phyloP scores from a whole-genome alignment of 92 coral and sea anemone species.

The Phymanthus crucifer region DNA sequence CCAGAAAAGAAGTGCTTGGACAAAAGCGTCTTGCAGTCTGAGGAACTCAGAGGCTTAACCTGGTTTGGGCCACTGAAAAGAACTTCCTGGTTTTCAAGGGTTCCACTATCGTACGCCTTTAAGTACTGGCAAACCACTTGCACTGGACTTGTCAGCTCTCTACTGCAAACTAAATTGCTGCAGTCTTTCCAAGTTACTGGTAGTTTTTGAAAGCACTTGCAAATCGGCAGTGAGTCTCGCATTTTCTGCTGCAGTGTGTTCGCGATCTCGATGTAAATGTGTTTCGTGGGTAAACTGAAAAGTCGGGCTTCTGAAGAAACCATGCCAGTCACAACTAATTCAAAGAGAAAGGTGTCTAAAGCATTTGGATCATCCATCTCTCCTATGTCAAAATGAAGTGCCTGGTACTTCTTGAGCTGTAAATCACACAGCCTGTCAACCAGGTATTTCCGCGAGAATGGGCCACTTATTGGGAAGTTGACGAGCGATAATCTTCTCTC shows the following conservation, averaged over 20 bases:
- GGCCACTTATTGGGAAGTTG: conserved; percentile 91
- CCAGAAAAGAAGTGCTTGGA: conserved; percentile 66
- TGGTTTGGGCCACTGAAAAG: conserved; percentile 52
- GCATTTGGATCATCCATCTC: conserved; percentile 78
- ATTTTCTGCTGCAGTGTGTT: conserved; percentile 85
- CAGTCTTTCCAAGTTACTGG: conserved; percentile 58
- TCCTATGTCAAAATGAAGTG: conserved; percentile 85
- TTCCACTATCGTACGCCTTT: conserved; percentile 62
- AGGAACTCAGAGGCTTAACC: conserved; percentile 48
- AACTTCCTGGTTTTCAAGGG: conserved; percentile 67
- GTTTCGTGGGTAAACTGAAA: conserved; percentile 72
- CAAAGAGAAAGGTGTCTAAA: conserved; percentile 87
- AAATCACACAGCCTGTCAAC: conserved; percentile 59
- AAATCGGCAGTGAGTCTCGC: conserved; percentile 75
- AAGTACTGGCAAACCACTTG: conserved; percentile 97
- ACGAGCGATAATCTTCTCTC: conserved; percentile 43
- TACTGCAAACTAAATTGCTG: conserved; percentile 61
- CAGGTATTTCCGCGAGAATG: conserved; percentile 62
- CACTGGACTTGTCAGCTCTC: conserved; percentile 78
- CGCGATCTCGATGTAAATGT: conserved; percentile 83
- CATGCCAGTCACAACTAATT: conserved; percentile 82
- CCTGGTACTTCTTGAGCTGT: conserved; percentile 49
- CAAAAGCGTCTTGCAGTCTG: conserved; percentile 61
- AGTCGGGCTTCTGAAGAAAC: conserved; percentile 77
- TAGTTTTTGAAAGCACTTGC: conserved; percentile 78